Evolutionary conservation across 2,113 vertebrate species (phyloP).

Genomic region (Peromyscus maniculatus): DNA sequence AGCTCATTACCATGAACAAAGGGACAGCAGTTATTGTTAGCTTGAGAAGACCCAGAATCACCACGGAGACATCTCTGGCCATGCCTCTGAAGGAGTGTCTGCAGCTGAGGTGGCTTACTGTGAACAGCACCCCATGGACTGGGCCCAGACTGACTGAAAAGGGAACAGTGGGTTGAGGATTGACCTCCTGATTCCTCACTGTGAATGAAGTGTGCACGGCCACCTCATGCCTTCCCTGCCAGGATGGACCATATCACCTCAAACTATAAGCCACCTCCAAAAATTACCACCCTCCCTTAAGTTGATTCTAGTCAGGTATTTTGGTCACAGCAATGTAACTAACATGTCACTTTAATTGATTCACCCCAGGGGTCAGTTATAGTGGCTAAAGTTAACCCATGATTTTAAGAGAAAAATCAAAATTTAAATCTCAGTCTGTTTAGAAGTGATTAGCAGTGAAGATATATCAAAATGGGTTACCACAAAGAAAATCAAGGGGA

Average conservation of each 20-base stretch:
- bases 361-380: not conserved
- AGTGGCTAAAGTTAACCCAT: not conserved
- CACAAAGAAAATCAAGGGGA: not conserved
- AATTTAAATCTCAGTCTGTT: constrained; percentile 48
- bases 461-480: not conserved
- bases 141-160: not conserved
- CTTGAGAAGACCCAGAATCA: not conserved
- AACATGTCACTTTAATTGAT: not conserved
- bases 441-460: not conserved
- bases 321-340: not conserved
- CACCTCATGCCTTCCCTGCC: not conserved
- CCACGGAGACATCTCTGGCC: not conserved
- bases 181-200: not conserved
- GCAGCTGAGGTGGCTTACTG: not conserved
- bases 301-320: not conserved
- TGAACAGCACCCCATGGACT: not conserved
- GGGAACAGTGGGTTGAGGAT: not conserved
- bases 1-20: not conserved
- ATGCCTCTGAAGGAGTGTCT: not conserved
- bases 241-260: not conserved
- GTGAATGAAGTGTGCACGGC: not conserved
- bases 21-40: not conserved
- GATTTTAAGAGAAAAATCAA: constrained; percentile 35
- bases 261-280: not conserved
- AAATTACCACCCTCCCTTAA: not conserved